Evolutionary conservation across 2,113 vertebrate genomes (phyloP), one percentile per base, ranked within the genome.

Genomic region (Electrona antarctica): DNA sequence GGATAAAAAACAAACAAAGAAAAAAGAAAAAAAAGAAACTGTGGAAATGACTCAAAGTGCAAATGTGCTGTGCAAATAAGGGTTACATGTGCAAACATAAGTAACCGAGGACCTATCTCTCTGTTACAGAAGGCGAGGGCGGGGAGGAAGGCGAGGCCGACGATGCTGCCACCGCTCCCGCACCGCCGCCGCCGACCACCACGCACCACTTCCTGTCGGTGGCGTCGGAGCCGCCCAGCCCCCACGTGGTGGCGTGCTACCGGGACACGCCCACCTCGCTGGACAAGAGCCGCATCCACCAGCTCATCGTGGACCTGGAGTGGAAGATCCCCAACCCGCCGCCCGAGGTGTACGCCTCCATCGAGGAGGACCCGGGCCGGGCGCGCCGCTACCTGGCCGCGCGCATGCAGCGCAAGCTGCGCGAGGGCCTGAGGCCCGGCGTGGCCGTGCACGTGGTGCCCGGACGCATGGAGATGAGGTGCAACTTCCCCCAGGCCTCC

Each of bases 281-380:
- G 63, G 91, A 93, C 71, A 91, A 90, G 82, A 81, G 78, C 29
- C 87, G 86, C 67, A 91, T 91, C 65, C 86, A 92, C 67, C 92
- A 90, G 67, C 86, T 92, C 51, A 93, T 94, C 9, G 87, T 89
- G 14, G 92, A 93, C 59, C 80, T 93, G 76, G 91, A 93, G 76
- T 93, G 92, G 92, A 93, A 93, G 84, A 86, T 93, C 73, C 92
- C 90, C 58, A 94, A 93, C 76, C 90, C 91, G 0, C 91, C 90
- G 0, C 91, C 90, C 0, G 91, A 93, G 59, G 86, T 93, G 33
- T 93, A 93, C 6, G 81, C 92, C 7, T 82, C 89, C 82, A 90
- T 92, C 60, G 92, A 93, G 71, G 92, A 92, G 3, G 90, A 93
- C 72, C 92, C 93, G 0, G 81, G 70, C 51, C 85, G 87, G 6